phyloP scores from a whole-genome alignment of 2,797 vertebrate genomes.

The Scyliorhinus canicula region DNA sequence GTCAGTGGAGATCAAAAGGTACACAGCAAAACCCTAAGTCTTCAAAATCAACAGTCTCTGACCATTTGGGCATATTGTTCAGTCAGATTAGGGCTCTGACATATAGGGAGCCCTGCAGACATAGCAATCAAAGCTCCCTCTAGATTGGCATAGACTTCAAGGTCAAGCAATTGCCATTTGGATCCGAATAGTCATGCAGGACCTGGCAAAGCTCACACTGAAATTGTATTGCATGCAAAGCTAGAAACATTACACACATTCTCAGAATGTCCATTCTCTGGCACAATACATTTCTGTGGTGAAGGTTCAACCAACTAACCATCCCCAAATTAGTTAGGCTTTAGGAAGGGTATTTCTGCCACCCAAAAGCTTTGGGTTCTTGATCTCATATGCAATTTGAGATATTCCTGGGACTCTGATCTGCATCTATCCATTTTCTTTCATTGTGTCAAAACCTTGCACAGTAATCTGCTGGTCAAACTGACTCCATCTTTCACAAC shows the following conservation, averaged over 20 bases:
- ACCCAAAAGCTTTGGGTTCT: neutral
- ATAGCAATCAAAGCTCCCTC: neutral
- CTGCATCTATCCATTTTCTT: neutral
- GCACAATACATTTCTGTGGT: neutral
- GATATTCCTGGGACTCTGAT: neutral
- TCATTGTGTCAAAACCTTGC: neutral
- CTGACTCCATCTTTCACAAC: neutral
- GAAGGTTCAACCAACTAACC: neutral
- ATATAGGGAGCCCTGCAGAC: neutral
- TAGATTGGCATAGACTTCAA: neutral
- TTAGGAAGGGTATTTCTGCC: neutral
- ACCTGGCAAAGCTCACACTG: neutral
- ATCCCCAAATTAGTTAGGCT: neutral
- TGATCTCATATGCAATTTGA: neutral
- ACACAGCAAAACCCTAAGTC: neutral
- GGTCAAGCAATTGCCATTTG: neutral
- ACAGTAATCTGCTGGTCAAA: neutral
- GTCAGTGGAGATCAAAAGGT: neutral
- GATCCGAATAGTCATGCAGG: neutral
- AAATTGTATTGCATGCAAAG: neutral
- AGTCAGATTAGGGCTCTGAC: neutral
- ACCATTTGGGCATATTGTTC: neutral
- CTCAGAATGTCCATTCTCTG: neutral
- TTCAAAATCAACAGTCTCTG: neutral
- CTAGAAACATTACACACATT: neutral